Evolutionary conservation across 2,113 vertebrate genomes (phyloP).

Genomic region (Apodemus speciosus): DNA sequence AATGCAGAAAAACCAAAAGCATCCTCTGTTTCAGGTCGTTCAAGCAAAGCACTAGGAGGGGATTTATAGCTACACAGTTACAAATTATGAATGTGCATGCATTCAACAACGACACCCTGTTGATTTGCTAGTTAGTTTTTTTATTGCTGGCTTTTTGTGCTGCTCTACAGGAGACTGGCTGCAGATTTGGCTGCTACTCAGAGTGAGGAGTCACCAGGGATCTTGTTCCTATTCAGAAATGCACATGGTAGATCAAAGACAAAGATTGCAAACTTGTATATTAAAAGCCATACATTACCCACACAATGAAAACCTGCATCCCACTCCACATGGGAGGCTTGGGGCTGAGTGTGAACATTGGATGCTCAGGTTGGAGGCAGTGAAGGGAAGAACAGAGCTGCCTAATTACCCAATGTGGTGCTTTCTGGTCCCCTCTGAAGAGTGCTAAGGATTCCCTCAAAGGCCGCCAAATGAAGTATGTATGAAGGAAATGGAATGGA

Average conservation of each 20-base stretch:
- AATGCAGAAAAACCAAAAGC: slow-evolving; percentile 58
- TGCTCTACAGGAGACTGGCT: slow-evolving; percentile 62
- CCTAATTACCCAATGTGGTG: background rate
- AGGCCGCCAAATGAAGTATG: background rate
- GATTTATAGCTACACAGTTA: slow-evolving; percentile 72
- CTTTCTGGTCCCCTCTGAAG: background rate
- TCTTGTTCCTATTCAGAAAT: slow-evolving; percentile 67
- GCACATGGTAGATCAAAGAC: slow-evolving; percentile 44
- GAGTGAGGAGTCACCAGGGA: slow-evolving; percentile 58
- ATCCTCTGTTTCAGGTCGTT: slow-evolving; percentile 39
- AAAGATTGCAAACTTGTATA: slow-evolving; percentile 62
- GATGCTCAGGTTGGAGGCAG: background rate
- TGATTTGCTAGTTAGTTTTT: slow-evolving; percentile 67
- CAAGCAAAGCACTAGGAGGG: slow-evolving; percentile 55
- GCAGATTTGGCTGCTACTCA: slow-evolving; percentile 75
- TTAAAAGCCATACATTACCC: slow-evolving; percentile 65
- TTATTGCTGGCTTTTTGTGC: slow-evolving; percentile 71
- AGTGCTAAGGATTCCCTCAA: background rate
- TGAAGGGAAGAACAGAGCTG: background rate
- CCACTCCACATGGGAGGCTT: background rate
- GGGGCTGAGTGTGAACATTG: accelerated
- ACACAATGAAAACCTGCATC: slow-evolving; percentile 48
- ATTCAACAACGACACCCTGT: slow-evolving; percentile 72
- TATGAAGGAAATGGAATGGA: background rate
- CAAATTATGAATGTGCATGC: slow-evolving; percentile 75